These are phyloP conservation scores for Exocentrus adspersus DNA, from an alignment of 2,888 invertebrate species.

Conservation along the genomic window DNA sequence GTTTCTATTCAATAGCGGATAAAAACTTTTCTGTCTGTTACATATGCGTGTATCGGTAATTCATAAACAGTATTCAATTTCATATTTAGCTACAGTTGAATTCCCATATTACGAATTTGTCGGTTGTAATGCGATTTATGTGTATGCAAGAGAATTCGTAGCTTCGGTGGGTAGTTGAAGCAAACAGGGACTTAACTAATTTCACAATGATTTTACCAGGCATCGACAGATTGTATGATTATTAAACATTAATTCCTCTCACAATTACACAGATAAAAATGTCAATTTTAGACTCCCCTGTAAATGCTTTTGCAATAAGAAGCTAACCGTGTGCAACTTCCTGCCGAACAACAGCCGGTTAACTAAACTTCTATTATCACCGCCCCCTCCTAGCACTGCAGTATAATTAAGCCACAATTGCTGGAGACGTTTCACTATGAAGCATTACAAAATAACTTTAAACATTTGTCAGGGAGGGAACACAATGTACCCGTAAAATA, in stretches of 20 bases:
- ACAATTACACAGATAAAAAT: too few species aligned
- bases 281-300: too few species aligned
- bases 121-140: not conserved
- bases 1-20: not conserved
- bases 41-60: not conserved
- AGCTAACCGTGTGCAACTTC: too few species aligned
- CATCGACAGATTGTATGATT: too few species aligned
- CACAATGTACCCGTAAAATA: conserved; percentile 35
- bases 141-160: not conserved
- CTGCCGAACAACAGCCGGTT: too few species aligned
- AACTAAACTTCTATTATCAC: not conserved
- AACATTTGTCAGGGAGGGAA: conserved; percentile 11
- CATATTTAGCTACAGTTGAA: not conserved
- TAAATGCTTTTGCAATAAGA: too few species aligned
- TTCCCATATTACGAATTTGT: not conserved
- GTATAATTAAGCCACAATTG: conserved; percentile 8
- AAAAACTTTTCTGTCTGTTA: not conserved
- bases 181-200: too few species aligned
- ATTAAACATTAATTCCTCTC: too few species aligned
- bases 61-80: not conserved
- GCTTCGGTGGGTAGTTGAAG: not conserved
- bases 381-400: not conserved
- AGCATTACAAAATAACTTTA: conserved; percentile 8
- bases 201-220: too few species aligned
- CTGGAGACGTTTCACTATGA: conserved; percentile 1